Base-by-base conservation (phyloP, 37 sponge, comb jelly and placozoan genomes). In the Chondrilla cf. caribensis region DNA sequence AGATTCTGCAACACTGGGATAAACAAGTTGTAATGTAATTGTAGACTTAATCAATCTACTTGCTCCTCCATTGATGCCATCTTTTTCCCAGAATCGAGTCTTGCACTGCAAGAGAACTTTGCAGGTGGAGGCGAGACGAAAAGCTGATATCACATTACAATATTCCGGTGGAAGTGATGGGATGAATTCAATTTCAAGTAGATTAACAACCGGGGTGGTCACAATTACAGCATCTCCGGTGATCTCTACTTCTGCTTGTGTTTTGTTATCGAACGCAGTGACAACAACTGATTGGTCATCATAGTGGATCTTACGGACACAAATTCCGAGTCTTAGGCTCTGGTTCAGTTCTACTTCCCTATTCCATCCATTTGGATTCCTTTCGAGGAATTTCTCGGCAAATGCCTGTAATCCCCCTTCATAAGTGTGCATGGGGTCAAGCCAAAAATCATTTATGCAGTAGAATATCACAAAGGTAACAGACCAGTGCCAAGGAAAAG, bases 71-170 rank as follows among this genome's bases (percentile, higher is more conserved):
- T 58, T 6, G 39, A 89, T 84, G 37, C 60, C 68, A 26, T 35
- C 4, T 24, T 82, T 83, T 39, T 89, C 82, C 89, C 89, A 89
- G 58, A 89, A 84, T 26, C 79, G 57, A 2, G 37, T 64, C 70
- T 77, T 84, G 78, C 78, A 76, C 33, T 89, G 85, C 1, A 84
- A 37, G 81, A 89, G 80, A 31, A 84, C 80, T 80, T 84, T 84
- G 31, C 82, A 75, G 58, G 82, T 70, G 0, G 89, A 81, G 19
- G 37, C 62, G 38, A 70, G 70, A 21, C 37, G 26, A 33, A 83
- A 38, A 37, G 83, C 54, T n/a, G 26, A 47, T 2, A 88, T 67
- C 17, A 80, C 80, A 18, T 64, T 59, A 18, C 58, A 29, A 0
- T 72, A 70, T 43, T 58, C n/a, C 7, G 15, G 43, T 47, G 75